These are phyloP conservation scores for Bradypodion pumilum DNA, from an alignment of 2,797 vertebrate genomes.

Conservation along the genomic window DNA sequence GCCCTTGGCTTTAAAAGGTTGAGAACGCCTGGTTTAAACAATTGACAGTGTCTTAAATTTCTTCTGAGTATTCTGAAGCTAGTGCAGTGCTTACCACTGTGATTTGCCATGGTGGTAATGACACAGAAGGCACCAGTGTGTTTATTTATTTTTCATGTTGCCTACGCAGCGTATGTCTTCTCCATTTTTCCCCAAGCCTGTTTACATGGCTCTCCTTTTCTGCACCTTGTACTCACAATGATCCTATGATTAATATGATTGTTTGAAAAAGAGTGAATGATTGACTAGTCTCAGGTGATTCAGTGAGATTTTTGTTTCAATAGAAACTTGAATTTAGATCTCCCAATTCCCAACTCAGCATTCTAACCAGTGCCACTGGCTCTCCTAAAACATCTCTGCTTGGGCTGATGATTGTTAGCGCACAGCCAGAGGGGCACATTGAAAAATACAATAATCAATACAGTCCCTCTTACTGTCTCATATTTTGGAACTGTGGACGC, in stretches of 20 bases:
- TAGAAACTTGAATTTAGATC: neutral
- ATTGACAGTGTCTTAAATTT: neutral
- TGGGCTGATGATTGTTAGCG: neutral
- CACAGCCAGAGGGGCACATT: neutral
- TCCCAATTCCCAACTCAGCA: neutral
- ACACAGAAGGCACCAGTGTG: neutral
- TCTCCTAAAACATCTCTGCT: too few relatives aligned
- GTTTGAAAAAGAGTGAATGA: too few relatives aligned
- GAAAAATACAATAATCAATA: neutral
- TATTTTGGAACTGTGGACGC: neutral
- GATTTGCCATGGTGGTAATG: neutral
- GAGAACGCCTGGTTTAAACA: neutral
- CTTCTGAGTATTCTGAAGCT: neutral
- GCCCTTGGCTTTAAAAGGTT: too few relatives aligned
- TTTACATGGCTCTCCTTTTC: neutral
- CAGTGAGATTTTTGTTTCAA: neutral
- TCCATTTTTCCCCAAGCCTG: neutral
- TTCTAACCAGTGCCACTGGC: too few relatives aligned
- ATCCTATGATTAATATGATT: neutral
- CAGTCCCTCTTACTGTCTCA: neutral
- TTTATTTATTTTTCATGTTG: neutral
- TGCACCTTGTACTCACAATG: neutral
- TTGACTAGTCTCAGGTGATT: neutral
- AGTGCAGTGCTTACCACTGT: neutral
- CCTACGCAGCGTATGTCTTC: too few relatives aligned